These are phyloP conservation scores for Hydractinia echinata DNA, from an alignment of 30 jellyfish, hydroid and myxozoan species.

Conservation along the genomic window DNA sequence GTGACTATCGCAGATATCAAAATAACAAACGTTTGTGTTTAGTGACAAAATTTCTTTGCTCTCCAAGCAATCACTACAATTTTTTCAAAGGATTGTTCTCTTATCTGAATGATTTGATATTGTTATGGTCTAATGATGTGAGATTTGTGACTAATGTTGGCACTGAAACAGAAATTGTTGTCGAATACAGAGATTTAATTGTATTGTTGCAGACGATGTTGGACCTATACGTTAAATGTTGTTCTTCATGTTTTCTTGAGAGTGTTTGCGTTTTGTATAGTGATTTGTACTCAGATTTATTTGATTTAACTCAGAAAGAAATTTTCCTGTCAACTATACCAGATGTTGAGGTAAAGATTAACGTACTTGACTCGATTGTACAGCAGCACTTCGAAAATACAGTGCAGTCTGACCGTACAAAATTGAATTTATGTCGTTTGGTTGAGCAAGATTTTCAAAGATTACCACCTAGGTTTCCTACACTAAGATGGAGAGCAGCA, in stretches of 20 bases:
- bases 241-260: neutral
- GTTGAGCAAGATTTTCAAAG: neutral
- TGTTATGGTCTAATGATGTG: neutral
- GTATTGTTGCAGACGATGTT: neutral
- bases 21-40: too few relatives aligned
- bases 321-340: slow-evolving; percentile 5
- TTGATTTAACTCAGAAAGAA: neutral
- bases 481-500: neutral
- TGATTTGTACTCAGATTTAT: neutral
- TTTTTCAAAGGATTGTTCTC: too few relatives aligned
- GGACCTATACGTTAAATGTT: neutral
- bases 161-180: too few relatives aligned
- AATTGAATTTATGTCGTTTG: neutral
- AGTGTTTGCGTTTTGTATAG: neutral
- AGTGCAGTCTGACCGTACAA: neutral
- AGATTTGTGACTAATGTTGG: too few relatives aligned
- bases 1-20: too few relatives aligned
- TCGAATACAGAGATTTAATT: neutral
- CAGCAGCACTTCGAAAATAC: neutral
- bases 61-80: too few relatives aligned
- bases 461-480: neutral
- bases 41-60: too few relatives aligned
- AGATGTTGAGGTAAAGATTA: neutral
- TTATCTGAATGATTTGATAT: too few relatives aligned
- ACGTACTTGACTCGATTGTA: neutral